Evolutionary conservation across 2,888 invertebrate species (phyloP), one percentile per base, ranked within the genome.

Genomic region (Leucoma salicis): DNA sequence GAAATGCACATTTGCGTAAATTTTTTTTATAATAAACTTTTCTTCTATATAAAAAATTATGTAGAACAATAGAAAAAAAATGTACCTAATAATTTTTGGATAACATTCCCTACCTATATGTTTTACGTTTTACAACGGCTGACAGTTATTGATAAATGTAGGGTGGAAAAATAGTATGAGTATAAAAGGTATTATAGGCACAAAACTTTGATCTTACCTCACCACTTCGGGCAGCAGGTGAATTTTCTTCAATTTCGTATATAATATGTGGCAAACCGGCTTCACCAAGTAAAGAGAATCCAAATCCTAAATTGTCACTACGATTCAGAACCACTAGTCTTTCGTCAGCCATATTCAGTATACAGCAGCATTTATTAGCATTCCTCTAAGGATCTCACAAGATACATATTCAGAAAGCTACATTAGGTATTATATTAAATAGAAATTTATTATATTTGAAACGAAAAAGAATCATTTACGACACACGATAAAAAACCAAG

Each of bases 201-300:
- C 32, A 50, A 52, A 39, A 36, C 38, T 42, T 40, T n/a, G 42
- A 49, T 76, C 92, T 92, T 92, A 96, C 96, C 94, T 95, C 94
- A 81, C 95, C 96, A 86, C 96, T 95, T 81, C 95, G 95, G 70
- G 96, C 96, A 62, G 97, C 97, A 82, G 97, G 97, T 69, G 97
- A 97, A 90, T 97, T 96, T 86, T 96, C 96, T 78, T 96, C 93
- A 79, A 97, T 96, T 91, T 96, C 95, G 91, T 96, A 97, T 85
- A 97, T 96, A 82, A 97, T 95, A 81, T 96, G 97, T 78, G 97
- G 97, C 87, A 96, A 93, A 83, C 96, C 96, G 78, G 96, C 95
- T 88, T 96, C 95, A 63, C 96, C 96, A 77, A 97, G 92, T 74
- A 97, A 91, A 70, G 96, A 96, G 91, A 97, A 97, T 73, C 97